Evolutionary conservation across 2,888 invertebrate species (phyloP), one percentile per base, ranked within the genome.

Genomic region (Merodon equestris): DNA sequence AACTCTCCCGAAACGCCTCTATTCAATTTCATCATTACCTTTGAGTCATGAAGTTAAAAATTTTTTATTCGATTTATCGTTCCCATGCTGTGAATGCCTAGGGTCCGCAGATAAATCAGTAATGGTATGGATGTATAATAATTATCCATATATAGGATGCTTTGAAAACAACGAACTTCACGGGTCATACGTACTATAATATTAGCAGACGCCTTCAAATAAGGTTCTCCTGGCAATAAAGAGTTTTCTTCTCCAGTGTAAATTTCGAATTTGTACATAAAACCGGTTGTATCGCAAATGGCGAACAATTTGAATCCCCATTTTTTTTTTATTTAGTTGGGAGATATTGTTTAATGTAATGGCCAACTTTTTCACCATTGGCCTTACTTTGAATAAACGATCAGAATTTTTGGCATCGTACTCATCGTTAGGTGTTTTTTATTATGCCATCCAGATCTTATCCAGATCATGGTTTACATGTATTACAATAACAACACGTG

Each of bases 241-340:
- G n/a, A n/a, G n/a, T n/a, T n/a, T n/a, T n/a, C n/a, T n/a, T n/a
- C n/a, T n/a, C n/a, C n/a, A n/a, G n/a, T n/a, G n/a, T n/a, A n/a
- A n/a, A n/a, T n/a, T n/a, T n/a, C n/a, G n/a, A n/a, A n/a, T n/a
- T n/a, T n/a, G n/a, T n/a, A n/a, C n/a, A n/a, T n/a, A n/a, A n/a
- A n/a, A n/a, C n/a, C n/a, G n/a, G n/a, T n/a, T n/a, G n/a, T n/a
- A n/a, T n/a, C n/a, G n/a, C n/a, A n/a, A n/a, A n/a, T n/a, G n/a
- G 81, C 71, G 44, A 82, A 83, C 1, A 83, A 56, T 53, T 83
- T 83, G 47, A 79, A 83, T n/a, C 82, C 82, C 81, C 79, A 83
- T n/a, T n/a, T 74, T 83, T 84, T 63, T 83, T 72, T 2, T 82
- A 82, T 67, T 83, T 83, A 34, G 45, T 51, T 14, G 79, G 75